Conservation (phyloP, 2,113 vertebrate genomes). For the Tragelaphus strepsiceros region DNA sequence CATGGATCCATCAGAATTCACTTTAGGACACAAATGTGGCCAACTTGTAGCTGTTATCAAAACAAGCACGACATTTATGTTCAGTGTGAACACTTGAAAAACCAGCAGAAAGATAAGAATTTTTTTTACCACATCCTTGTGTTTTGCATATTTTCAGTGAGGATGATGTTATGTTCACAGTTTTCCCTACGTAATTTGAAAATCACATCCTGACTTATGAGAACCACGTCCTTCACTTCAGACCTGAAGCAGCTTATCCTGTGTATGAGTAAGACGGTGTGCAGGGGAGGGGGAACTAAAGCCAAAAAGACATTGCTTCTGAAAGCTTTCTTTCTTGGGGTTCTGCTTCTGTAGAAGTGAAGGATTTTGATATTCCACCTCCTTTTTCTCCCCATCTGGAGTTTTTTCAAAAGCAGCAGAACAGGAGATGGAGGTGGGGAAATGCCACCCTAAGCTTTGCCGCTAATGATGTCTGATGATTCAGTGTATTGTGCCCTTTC, state of each 20-base stretch:
- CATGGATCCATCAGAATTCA: constrained; percentile 58
- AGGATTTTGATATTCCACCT: background rate
- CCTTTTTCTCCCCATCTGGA: background rate
- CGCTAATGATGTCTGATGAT: background rate
- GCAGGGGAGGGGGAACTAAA: background rate
- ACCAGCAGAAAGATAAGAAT: constrained; percentile 68
- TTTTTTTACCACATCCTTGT: background rate
- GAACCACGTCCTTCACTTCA: constrained; percentile 69
- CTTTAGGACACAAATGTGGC: constrained; percentile 62
- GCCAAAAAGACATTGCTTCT: background rate
- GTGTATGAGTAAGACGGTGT: constrained; percentile 61
- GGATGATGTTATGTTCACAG: too few species aligned
- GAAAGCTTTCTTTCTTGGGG: background rate
- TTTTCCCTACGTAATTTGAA: constrained; percentile 53
- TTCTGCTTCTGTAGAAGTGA: background rate
- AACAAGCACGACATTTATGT: constrained; percentile 64
- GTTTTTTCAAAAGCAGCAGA: background rate
- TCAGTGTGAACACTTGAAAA: constrained; percentile 59
- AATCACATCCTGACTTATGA: constrained; percentile 67
- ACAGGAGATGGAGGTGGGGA: background rate
- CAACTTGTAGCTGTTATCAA: constrained; percentile 56
- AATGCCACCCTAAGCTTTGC: background rate
- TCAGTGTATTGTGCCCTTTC: background rate
- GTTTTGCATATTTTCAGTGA: background rate
- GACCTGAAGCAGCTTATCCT: constrained; percentile 34